A percentile compares a stretch with the other conserved stretches of the same genome.
These are phyloP conservation scores for Oreotragus oreotragus DNA, from an alignment of 2,113 vertebrate species.

Conservation along the genomic window DNA sequence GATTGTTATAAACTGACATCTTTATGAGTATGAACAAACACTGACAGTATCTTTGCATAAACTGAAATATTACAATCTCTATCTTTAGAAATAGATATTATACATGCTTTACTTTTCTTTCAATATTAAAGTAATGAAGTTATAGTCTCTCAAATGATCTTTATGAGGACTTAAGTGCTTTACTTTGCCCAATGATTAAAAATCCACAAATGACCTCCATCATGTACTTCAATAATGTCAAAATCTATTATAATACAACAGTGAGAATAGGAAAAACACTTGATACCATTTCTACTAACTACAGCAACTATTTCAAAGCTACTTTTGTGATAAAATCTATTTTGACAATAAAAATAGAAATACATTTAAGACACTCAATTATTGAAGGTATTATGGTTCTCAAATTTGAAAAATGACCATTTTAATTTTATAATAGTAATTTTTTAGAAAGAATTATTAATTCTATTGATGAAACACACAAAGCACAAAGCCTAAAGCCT, in stretches of 20 bases:
- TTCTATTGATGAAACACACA: not conserved
- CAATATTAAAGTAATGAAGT: not conserved
- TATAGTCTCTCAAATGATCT: not conserved
- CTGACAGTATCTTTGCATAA: not conserved
- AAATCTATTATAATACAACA: not conserved
- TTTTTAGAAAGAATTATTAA: not conserved
- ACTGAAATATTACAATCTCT: not conserved
- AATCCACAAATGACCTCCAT: not conserved
- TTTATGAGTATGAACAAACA: not conserved
- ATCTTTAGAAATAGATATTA: not conserved
- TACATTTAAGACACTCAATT: not conserved
- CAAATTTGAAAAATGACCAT: not conserved
- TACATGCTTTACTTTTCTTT: not conserved
- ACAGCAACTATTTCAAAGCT: slow-evolving; percentile 1
- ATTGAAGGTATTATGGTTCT: not conserved
- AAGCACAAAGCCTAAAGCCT: not conserved
- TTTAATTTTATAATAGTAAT: not conserved
- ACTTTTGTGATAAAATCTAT: not conserved
- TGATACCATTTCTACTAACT: not conserved
- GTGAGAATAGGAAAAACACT: not conserved
- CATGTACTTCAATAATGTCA: not conserved
- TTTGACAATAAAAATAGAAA: not conserved
- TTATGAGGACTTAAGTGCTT: not conserved
- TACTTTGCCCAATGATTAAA: not conserved
- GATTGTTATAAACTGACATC: not conserved